Percentiles rank a stretch among this genome's conserved stretches.
Conservation (phyloP, 2,888 invertebrate genomes). For the Agrotis puta region DNA sequence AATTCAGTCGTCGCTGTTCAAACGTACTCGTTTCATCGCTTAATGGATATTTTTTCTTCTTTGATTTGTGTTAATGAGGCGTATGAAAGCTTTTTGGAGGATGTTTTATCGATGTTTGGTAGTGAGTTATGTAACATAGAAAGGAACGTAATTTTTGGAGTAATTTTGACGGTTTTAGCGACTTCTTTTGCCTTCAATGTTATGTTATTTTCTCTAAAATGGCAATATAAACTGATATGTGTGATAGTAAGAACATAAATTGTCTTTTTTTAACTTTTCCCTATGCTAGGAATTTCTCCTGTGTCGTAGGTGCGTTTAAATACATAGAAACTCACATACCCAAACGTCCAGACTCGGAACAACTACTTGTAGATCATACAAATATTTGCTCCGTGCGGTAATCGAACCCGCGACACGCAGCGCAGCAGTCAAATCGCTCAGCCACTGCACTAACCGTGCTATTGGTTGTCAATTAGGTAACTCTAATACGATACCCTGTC, state of each 20-base stretch:
- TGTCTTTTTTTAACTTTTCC: too few species aligned
- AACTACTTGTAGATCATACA: too few species aligned
- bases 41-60: slow-evolving; percentile 36
- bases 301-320: too few species aligned
- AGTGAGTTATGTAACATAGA: not conserved
- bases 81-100: not conserved
- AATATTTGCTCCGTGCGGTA: too few species aligned
- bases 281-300: too few species aligned
- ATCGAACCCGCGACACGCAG: too few species aligned
- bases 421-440: too few species aligned
- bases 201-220: not conserved
- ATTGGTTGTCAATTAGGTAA: too few species aligned
- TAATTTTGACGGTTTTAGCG: not conserved
- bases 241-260: not conserved
- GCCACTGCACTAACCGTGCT: too few species aligned
- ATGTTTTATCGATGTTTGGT: not conserved
- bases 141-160: not conserved
- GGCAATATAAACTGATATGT: not conserved
- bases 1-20: slow-evolving; percentile 56
- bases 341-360: too few species aligned
- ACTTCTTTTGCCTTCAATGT: not conserved
- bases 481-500: too few species aligned
- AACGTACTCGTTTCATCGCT: slow-evolving; percentile 34
- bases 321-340: too few species aligned
- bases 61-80: slow-evolving; percentile 43